Conservation (phyloP, 2,797 vertebrate species). For the Sebastes ruberrimus region DNA sequence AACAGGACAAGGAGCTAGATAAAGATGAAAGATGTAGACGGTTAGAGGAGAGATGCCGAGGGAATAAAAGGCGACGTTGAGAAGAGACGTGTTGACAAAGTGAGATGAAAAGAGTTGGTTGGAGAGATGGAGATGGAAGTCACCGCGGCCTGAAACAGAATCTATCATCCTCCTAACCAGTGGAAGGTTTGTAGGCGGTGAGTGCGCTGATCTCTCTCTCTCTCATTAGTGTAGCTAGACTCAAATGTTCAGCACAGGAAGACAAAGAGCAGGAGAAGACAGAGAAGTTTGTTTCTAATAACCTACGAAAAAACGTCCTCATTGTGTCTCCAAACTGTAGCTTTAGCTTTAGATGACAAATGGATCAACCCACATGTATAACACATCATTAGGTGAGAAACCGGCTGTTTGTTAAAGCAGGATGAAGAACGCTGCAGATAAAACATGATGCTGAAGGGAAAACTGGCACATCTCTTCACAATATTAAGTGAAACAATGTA, state of each 20-base stretch:
- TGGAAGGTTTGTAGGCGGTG: constrained; percentile 47
- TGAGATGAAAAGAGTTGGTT: constrained; percentile 14
- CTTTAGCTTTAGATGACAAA: neutral
- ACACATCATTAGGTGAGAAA: neutral
- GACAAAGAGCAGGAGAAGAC: neutral
- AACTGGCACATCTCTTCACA: neutral
- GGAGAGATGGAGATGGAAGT: constrained; percentile 49
- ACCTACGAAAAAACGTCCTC: neutral
- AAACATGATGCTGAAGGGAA: neutral
- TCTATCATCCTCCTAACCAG: constrained; percentile 7
- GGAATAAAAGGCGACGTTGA: neutral
- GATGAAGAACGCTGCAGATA: neutral
- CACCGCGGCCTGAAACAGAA: constrained; percentile 41
- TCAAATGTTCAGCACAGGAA: constrained; percentile 9
- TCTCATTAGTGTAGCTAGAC: constrained; percentile 21
- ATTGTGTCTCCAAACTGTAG: neutral
- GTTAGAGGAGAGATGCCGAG: too few relatives aligned
- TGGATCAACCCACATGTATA: neutral
- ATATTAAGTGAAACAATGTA: neutral
- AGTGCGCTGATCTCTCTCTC: neutral
- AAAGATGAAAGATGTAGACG: neutral
- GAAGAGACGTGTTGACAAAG: constrained; percentile 11
- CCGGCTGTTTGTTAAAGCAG: neutral
- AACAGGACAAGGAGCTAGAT: neutral
- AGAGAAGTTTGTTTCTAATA: neutral